Conservation (phyloP, 2,797 vertebrate genomes). For the Erethizon dorsatum region DNA sequence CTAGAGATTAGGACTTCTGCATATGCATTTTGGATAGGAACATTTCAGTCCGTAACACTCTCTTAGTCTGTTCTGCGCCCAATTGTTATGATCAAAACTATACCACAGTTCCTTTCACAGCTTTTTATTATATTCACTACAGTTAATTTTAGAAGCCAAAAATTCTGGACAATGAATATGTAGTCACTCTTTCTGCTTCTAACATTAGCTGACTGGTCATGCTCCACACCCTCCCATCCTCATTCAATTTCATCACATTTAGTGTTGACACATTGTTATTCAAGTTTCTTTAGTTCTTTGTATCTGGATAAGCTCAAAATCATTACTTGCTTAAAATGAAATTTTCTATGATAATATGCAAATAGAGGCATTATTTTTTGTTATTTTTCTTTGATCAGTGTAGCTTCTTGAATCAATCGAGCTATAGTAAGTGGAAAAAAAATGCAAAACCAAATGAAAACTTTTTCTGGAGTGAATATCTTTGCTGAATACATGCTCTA, state of each 20-base stretch:
- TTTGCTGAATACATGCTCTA: neutral
- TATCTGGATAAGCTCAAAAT: neutral
- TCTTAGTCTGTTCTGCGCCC: neutral
- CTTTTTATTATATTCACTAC: neutral
- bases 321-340: neutral
- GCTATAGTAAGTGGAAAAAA: neutral
- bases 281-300: neutral
- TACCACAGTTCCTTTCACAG: neutral
- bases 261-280: neutral
- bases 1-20: neutral
- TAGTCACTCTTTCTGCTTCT: neutral
- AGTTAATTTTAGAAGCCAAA: neutral
- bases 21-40: neutral
- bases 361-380: neutral
- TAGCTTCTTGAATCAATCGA: constrained; percentile 1
- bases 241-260: neutral
- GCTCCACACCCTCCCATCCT: too few species aligned
- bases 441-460: neutral
- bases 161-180: neutral
- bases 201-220: neutral
- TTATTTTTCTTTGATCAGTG: neutral
- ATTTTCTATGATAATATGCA: constrained; percentile 6
- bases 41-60: neutral
- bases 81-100: neutral
- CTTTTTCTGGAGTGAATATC: neutral